These are phyloP conservation scores for Eristalis arbustorum DNA, from an alignment of 2,888 invertebrate species.

Conservation along the genomic window DNA sequence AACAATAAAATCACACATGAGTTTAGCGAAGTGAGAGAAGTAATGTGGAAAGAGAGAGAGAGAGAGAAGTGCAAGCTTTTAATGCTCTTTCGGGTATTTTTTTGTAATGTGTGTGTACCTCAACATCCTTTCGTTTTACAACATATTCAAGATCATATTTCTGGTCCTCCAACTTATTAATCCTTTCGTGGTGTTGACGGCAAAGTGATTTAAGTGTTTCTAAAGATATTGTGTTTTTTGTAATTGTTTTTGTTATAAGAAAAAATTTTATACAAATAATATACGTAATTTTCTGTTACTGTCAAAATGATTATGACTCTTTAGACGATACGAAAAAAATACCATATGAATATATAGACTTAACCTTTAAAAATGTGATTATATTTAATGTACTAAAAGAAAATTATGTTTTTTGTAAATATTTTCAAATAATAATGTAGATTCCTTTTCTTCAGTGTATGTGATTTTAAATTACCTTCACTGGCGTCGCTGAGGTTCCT, in stretches of 20 bases:
- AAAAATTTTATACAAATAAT: slow-evolving; percentile 33
- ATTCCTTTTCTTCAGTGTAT: not conserved
- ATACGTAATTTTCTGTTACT: slow-evolving; percentile 25
- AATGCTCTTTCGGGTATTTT: slow-evolving; percentile 54
- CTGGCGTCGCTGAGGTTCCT: slow-evolving; percentile 95
- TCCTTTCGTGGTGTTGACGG: slow-evolving; percentile 94
- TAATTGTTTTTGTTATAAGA: slow-evolving; percentile 54
- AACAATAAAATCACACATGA: slow-evolving; percentile 51
- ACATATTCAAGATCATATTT: slow-evolving; percentile 99
- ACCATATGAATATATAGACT: not conserved
- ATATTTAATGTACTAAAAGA: slow-evolving; percentile 8
- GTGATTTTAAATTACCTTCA: slow-evolving; percentile 87
- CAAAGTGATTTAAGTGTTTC: slow-evolving; percentile 88
- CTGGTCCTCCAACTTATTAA: slow-evolving; percentile 92
- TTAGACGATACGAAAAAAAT: slow-evolving; percentile 19
- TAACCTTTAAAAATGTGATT: slow-evolving; percentile 25
- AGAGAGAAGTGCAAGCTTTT: slow-evolving; percentile 67
- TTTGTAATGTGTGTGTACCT: slow-evolving; percentile 86
- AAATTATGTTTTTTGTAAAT: slow-evolving; percentile 20
- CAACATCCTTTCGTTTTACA: slow-evolving; percentile 98
- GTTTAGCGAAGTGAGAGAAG: slow-evolving; percentile 58
- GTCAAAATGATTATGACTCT: slow-evolving; percentile 25
- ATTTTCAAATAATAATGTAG: slow-evolving; percentile 12
- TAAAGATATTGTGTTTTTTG: slow-evolving; percentile 80
- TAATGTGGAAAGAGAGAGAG: slow-evolving; percentile 33